Evolutionary conservation across 2,113 vertebrate species (phyloP).

Genomic region (Periophthalmodon schlosseri): DNA sequence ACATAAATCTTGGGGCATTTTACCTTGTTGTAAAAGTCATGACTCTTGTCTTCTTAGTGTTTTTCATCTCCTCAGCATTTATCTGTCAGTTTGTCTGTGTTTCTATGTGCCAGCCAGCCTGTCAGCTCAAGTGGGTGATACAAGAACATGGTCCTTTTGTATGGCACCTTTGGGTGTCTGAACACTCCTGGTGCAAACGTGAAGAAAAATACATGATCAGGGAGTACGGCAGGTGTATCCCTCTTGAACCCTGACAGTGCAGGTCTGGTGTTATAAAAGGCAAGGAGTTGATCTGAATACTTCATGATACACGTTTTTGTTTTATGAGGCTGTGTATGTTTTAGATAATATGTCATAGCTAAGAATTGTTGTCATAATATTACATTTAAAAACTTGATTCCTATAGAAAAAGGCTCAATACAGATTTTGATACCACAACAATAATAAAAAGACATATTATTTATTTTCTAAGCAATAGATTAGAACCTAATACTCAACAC

Average conservation of each 20-base stretch:
- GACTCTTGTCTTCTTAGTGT: slow-evolving; percentile 11
- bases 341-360: too few species aligned
- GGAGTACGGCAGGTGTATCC: slow-evolving; percentile 44
- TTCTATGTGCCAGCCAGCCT: slow-evolving; percentile 25
- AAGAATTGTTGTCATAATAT: too few species aligned
- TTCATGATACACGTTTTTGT: neutral
- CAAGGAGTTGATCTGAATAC: slow-evolving; percentile 26
- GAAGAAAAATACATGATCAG: neutral
- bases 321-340: neutral
- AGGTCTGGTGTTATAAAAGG: slow-evolving; percentile 51
- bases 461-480: too few species aligned
- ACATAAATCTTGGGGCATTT: neutral
- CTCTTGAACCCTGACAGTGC: slow-evolving; percentile 47
- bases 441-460: too few species aligned
- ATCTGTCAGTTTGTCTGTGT: slow-evolving; percentile 10
- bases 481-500: too few species aligned
- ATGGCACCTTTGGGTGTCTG: slow-evolving; percentile 40
- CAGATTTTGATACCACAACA: too few species aligned
- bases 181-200: slow-evolving; percentile 39
- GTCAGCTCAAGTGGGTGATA: slow-evolving; percentile 28
- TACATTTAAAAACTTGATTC: too few species aligned
- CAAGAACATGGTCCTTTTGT: slow-evolving; percentile 35
- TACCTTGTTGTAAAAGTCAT: slow-evolving; percentile 2
- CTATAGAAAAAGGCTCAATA: too few species aligned
- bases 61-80: slow-evolving; percentile 21